Evolutionary conservation across 2,113 vertebrate genomes (phyloP).

Genomic region (Trematomus loennbergii): DNA sequence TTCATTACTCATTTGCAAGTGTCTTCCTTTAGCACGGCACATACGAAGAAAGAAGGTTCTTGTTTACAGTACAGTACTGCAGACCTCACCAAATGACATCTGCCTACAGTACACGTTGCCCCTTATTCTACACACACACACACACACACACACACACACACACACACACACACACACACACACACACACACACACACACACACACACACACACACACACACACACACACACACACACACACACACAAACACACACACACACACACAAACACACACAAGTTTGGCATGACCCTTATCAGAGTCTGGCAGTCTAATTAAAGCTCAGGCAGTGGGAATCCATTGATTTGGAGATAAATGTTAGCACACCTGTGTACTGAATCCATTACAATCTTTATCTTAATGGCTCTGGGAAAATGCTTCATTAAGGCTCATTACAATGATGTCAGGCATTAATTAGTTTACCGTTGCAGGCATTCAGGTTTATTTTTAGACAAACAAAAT

Average conservation of each 20-base stretch:
- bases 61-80: background rate
- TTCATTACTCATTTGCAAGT: constrained; percentile 40
- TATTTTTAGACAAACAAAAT: constrained; percentile 53
- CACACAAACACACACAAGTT: constrained; percentile 32
- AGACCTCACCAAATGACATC: constrained; percentile 35
- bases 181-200: constrained; percentile 11
- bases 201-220: background rate
- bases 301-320: constrained; percentile 78
- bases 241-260: constrained; percentile 36
- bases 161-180: constrained; percentile 1
- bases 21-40: background rate
- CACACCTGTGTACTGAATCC: constrained; percentile 79
- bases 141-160: constrained; percentile 1
- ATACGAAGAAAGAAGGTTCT: constrained; percentile 4
- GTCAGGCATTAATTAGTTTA: constrained; percentile 74
- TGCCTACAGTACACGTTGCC: background rate
- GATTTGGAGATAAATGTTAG: constrained; percentile 80
- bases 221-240: constrained; percentile 4
- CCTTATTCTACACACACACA: constrained; percentile 11
- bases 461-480: constrained; percentile 57
- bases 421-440: constrained; percentile 80
- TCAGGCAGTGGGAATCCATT: constrained; percentile 76
- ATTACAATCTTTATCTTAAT: constrained; percentile 79
- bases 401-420: constrained; percentile 78
- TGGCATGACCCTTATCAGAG: constrained; percentile 74